phyloP scores from a whole-genome alignment of 2,113 vertebrate genomes.

The Cyanocitta stelleri region DNA sequence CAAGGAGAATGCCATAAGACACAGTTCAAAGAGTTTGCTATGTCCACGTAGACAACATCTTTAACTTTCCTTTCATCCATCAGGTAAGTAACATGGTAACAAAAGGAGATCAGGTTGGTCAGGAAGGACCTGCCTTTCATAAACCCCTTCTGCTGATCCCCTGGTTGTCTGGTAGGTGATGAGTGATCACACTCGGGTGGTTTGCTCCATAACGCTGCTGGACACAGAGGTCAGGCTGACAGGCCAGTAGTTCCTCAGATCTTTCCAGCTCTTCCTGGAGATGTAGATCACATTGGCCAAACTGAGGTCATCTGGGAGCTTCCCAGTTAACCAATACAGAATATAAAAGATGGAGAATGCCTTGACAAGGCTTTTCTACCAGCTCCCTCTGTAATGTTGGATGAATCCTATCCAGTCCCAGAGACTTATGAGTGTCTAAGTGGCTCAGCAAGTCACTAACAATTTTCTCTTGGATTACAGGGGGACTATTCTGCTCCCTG shows the following conservation, averaged over 20 bases:
- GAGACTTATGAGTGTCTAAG: neutral
- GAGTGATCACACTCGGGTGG: neutral
- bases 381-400: neutral
- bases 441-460: neutral
- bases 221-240: neutral
- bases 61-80: neutral
- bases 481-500: neutral
- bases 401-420: neutral
- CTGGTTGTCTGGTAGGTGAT: neutral
- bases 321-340: neutral
- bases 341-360: neutral
- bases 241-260: rapidly evolving
- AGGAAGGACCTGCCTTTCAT: neutral
- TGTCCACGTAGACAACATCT: neutral
- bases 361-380: neutral
- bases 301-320: no score
- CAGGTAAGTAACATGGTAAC: neutral
- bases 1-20: neutral
- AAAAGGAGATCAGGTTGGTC: neutral
- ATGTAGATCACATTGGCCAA: no score
- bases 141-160: neutral
- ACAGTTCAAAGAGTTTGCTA: neutral
- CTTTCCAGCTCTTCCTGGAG: neutral
- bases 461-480: neutral
- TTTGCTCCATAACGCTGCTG: no score